Evolutionary conservation across 2,113 vertebrate species (phyloP).

Genomic region (Zosterops japonicus): DNA sequence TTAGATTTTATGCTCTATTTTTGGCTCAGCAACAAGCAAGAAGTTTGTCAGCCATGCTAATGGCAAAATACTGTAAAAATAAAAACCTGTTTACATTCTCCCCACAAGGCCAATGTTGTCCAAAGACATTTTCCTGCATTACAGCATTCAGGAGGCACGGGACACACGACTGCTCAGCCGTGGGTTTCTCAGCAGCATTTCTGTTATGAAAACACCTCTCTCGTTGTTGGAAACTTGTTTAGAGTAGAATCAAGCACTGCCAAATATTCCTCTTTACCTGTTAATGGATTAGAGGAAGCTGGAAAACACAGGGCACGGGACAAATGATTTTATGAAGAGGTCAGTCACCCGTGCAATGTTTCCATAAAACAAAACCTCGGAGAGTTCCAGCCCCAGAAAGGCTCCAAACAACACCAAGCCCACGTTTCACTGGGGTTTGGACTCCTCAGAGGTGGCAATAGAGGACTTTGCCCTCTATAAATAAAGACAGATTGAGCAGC

Average conservation of each 20-base stretch:
- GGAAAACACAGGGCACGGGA: not conserved
- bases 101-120: not conserved
- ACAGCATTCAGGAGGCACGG: not conserved
- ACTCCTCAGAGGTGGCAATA: rapidly evolving
- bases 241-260: constrained; percentile 7
- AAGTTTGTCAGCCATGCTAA: not conserved
- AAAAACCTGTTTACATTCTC: not conserved
- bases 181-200: not conserved
- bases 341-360: not conserved
- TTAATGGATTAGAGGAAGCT: not conserved
- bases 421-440: rapidly evolving
- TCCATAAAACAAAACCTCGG: not conserved
- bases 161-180: not conserved
- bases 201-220: constrained; percentile 64
- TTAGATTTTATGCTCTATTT: not conserved
- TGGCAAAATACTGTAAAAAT: not conserved
- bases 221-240: constrained; percentile 45
- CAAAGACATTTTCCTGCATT: not conserved
- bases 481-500: not conserved
- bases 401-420: not conserved
- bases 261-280: constrained; percentile 8
- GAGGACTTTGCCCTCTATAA: not conserved
- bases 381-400: not conserved
- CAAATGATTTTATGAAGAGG: not conserved
- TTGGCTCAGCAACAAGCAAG: not conserved